Conservation (phyloP, 2,888 invertebrate genomes). For the Drosophila atroscutellata region DNA sequence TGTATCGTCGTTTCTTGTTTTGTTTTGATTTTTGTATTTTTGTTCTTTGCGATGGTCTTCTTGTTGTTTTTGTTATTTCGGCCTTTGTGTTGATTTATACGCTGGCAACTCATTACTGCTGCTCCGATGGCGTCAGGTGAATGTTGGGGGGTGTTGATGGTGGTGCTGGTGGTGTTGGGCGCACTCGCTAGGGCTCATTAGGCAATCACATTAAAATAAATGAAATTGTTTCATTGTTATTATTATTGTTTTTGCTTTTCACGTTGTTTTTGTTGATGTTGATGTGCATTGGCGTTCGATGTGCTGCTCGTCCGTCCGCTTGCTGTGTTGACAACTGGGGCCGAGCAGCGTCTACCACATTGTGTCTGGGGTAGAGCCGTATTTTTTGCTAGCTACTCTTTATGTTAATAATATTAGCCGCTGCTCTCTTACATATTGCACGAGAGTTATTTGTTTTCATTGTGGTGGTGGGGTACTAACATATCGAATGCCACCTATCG, state of each 20-base stretch:
- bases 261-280: constrained; percentile 9
- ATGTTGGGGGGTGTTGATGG: not conserved
- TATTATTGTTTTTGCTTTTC: constrained; percentile 35
- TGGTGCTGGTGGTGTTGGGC: not conserved
- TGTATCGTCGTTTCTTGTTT: constrained; percentile 17
- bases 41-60: constrained; percentile 14
- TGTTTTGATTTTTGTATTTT: constrained; percentile 35
- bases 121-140: constrained; percentile 8
- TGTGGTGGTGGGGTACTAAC: constrained; percentile 8
- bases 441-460: constrained; percentile 23
- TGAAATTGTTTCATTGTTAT: constrained; percentile 42
- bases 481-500: constrained; percentile 20
- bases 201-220: constrained; percentile 38
- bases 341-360: constrained; percentile 40
- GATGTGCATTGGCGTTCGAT: constrained; percentile 10
- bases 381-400: constrained; percentile 26
- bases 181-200: constrained; percentile 22
- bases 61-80: constrained; percentile 18
- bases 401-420: constrained; percentile 46
- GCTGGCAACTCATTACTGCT: constrained; percentile 41
- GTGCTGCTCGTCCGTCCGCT: constrained; percentile 44
- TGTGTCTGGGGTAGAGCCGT: constrained; percentile 26
- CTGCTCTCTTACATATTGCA: constrained; percentile 20
- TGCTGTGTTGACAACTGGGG: constrained; percentile 41
- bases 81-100: constrained; percentile 23